Evolutionary conservation across 2,888 invertebrate genomes (phyloP).

Genomic region (Torymus aiolomorphi): DNA sequence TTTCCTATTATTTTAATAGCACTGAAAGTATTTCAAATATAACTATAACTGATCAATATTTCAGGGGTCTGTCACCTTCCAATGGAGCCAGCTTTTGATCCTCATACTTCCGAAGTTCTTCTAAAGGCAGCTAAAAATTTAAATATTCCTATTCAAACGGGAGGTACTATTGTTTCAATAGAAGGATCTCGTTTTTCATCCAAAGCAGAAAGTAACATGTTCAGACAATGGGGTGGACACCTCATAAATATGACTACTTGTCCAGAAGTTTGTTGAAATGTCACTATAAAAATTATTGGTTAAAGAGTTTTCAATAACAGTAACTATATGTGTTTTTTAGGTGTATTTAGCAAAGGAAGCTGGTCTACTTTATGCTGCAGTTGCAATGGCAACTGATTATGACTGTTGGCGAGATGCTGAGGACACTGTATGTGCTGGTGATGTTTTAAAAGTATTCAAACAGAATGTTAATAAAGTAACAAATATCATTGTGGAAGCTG

Average conservation of each 20-base stretch:
- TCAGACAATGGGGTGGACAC: constrained; percentile 91
- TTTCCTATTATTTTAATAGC: too few species aligned
- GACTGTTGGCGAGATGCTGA: too few species aligned
- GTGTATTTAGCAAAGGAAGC: constrained; percentile 95
- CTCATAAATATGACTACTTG: constrained; percentile 98
- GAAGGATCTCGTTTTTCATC: constrained; percentile 96
- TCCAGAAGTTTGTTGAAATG: constrained; percentile 85
- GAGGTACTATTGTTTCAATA: constrained; percentile 87
- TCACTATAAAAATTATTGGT: constrained; percentile 3
- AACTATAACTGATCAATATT: too few species aligned
- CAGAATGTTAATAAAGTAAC: too few species aligned
- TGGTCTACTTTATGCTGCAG: too few species aligned
- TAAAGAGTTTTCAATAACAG: too few species aligned
- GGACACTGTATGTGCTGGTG: too few species aligned
- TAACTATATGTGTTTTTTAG: constrained; percentile 74
- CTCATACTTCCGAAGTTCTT: constrained; percentile 83
- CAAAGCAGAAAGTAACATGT: constrained; percentile 93
- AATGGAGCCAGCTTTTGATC: constrained; percentile 93
- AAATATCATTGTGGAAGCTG: too few species aligned
- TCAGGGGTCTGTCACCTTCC: too few species aligned
- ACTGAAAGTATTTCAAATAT: too few species aligned
- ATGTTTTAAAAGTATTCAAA: too few species aligned
- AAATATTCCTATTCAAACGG: constrained; percentile 76
- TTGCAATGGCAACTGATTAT: too few species aligned
- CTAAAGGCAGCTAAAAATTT: constrained; percentile 81